A percentile compares a stretch with the other conserved stretches of the same genome.
These are phyloP conservation scores for Anguilla marmorata DNA, from an alignment of 2,797 vertebrate species.

Conservation along the genomic window DNA sequence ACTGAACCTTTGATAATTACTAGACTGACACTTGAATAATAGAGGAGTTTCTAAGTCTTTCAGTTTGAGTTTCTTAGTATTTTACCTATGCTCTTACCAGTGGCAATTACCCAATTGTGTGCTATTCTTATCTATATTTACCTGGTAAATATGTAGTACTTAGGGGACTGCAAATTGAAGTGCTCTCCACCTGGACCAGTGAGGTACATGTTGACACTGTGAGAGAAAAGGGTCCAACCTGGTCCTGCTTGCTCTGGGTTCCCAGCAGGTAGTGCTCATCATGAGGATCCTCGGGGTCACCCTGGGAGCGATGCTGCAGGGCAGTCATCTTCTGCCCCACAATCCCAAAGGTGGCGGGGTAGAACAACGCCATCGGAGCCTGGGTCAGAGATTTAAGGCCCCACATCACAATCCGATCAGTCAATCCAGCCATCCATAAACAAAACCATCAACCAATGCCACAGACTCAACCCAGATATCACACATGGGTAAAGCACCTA, in stretches of 20 bases:
- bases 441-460: not conserved
- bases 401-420: not conserved
- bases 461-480: not conserved
- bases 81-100: too few relatives aligned
- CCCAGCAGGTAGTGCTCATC: constrained; percentile 94
- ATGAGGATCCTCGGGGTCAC: constrained; percentile 91
- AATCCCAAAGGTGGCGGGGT: constrained; percentile 94
- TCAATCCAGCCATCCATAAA: not conserved
- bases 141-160: too few relatives aligned
- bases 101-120: too few relatives aligned
- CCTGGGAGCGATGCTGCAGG: constrained; percentile 89
- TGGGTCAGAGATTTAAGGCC: constrained; percentile 47
- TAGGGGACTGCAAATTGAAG: not conserved
- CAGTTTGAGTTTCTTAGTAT: too few relatives aligned
- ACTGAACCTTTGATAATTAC: too few relatives aligned
- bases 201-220: not conserved
- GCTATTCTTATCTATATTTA: too few relatives aligned
- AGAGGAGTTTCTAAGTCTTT: too few relatives aligned
- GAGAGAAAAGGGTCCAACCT: constrained; percentile 68
- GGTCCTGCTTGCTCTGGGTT: constrained; percentile 98
- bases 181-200: not conserved
- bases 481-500: not conserved
- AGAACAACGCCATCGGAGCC: constrained; percentile 97
- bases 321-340: constrained; percentile 95
- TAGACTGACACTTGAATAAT: too few relatives aligned